Base-by-base conservation (phyloP, 2,113 vertebrate species). In the Sisor rabdophorus region DNA sequence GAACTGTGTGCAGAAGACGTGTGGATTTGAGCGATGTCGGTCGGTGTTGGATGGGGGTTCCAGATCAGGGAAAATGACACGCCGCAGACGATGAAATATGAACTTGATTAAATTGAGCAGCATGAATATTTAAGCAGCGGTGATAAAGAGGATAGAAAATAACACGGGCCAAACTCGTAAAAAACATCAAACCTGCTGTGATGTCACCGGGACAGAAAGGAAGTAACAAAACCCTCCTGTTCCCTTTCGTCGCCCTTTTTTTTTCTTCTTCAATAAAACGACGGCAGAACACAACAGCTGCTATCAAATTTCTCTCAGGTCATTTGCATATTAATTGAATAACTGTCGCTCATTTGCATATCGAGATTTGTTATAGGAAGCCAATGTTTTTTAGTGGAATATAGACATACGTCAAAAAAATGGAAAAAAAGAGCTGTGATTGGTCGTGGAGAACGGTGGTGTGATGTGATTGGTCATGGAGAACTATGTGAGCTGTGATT, bases 91-190 rank as follows among this genome's bases (percentile, higher is more conserved):
- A 73, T 79, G 73, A 82, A 79, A 79, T 79, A 82, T 79, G 68
- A 79, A 73, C 73, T 76, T 77, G 77, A 82, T 79, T 79, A 76
- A 82, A 79, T 76, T 82, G 70, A 79, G 70, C 53, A 54, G 20
- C 60, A 69, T 76, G 77, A 70, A 82, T 79, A 76, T 61, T 76
- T 82, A 75, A 76, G 40, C 50, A n/a, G 44, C n/a, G 4, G 44
- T 30, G 65, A 77, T 61, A 61, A 75, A 75, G 50, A 68, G 32
- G 76, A 65, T 50, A 52, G 68, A 76, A 79, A 68, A 82, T 61
- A 78, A 72, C 22, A 47, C 10, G 32, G 67, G 72, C 80, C 59
- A 75, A 48, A 59, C 71, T 71, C n/a, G n/a, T 53, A 58, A 75
- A 36, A 58, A 75, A 36, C 32, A 36, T 36, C 32, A 36, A 78